Base-by-base conservation (phyloP, 2,888 invertebrate genomes). In the Melipona beecheii region DNA sequence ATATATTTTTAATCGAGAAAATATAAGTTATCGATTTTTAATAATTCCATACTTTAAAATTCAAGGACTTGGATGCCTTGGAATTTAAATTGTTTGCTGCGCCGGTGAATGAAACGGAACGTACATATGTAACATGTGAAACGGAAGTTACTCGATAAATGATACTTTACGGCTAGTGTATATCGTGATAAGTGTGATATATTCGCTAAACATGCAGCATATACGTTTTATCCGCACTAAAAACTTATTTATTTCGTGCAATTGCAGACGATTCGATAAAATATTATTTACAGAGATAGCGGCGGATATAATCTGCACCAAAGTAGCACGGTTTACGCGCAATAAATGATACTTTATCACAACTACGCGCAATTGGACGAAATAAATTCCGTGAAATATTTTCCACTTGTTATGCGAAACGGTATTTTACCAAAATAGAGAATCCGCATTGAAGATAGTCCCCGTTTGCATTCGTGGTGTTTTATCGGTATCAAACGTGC, bases 301-400 rank as follows among this genome's bases (percentile, higher is more conserved):
- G 52, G 36, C 68, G 52, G 60, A 68, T 62, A 75, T 69, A 75
- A 79, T 79, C 75, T 79, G 75, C 27, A n/a, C 68, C 62, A 75
- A 75, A 75, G 68, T 75, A 58, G 49, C 17, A 62, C 68, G 60
- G 78, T 75, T 69, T 62, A 60, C 60, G 68, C 60, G 75, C 68
- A 49, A 75, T 69, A 75, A 75, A 79, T 68, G 78, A 36, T 54
- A 75, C 78, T 79, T 75, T 79, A 75, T 79, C 68, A 79, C 49
- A 68, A 79, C 58, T 62, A 52, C n/a, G 78, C 49, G 68, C 78
- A 79, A 79, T 75, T 79, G 68, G 78, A 62, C 31, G 60, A 79
- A 75, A 75, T 79, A 75, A 79, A 79, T 79, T 75, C 75, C 2
- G 19, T 62, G 62, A 79, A 79, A 68, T 75, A 79, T 79, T 79